Evolutionary conservation across 1,140 invertebrate genomes (phyloP), one percentile per base, ranked within the genome.

Genomic region (Lethrus apterus): DNA sequence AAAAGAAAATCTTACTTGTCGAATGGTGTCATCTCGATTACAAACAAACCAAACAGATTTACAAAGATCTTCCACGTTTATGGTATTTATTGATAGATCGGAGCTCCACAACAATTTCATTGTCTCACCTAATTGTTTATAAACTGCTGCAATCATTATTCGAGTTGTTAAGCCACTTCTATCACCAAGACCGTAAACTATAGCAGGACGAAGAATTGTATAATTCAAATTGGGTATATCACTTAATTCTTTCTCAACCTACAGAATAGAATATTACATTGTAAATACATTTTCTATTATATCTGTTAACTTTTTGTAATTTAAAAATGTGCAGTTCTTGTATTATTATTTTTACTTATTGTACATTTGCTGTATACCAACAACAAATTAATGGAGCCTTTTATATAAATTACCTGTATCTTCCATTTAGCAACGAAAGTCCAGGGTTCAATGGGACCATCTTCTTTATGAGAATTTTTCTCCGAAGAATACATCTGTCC

Each of bases 101-200:
- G 83, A 79, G 42, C 83, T 86, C 89, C 90, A 94, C 18, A 93
- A 71, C 31, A 93, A 72, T 65, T 92, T 90, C 89, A 94, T 92
- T 62, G 86, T 88, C 70, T 93, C 87, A 32, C 79, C 78, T 3
- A 92, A 72, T 65, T 92, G 80, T 58, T 88, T 89, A 66, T 93
- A 94, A 50, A 93, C 83, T 32, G 83, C 84, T 40, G 87, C 89
- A 57, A 91, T 81, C 13, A 93, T 77, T 32, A 93, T 71, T 46
- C 89, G 76, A 0, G 89, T 86, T 58, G 84, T 86, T 44, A 94
- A 67, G 45, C 88, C 86, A 60, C 75, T 78, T 62, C 80, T 80
- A 68, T 94, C 90, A 2, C 85, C 88, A 20, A 78, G 66, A 5
- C 90, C 90, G 67, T 94, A 95, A 0, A 93, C 86, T 52, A 89